Base-by-base conservation (phyloP, 1,140 invertebrate species). In the Leptinotarsa undecemlineata region DNA sequence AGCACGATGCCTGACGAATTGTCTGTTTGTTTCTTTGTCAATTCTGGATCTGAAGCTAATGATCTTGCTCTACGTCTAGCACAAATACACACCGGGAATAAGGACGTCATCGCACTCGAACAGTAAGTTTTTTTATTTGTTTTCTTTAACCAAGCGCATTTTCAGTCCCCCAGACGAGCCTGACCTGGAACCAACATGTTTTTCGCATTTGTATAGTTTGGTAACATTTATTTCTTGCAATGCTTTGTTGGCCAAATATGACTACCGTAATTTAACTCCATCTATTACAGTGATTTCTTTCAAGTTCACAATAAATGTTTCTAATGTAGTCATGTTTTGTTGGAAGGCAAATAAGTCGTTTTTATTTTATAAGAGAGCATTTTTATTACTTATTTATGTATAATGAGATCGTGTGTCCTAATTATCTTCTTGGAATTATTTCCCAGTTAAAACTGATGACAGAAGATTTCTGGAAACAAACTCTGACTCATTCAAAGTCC, bases 31-130 rank as follows among this genome's bases (percentile, higher is more conserved):
- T 99, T 95, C 87, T 95, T 99, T 80, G 96, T 98, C 19, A 99
- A 99, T 86, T 99, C 98, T 3, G 98, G 97, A n/a, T 99, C 97
- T 42, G 98, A 99, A 88, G 97, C 98, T 3, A 99, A 99, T 87
- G 98, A 99, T 87, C 87, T 99, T 77, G 98, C 98, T 0, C 84
- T 99, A 6, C 90, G 97, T 64, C 87, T 99, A 62, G 96, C 97
- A 1, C 89, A 93, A 73, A 91, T 95, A 63, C 93, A 98, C 83
- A 99, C 97, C 3, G 92, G 93, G 76, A 90, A 93, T 67, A 91
- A 92, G 79, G 97, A 99, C 83, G 90, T 98, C 51, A 95, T 99
- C 79, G 93, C 95, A 0, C 84, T 99, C 17, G 97, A 99, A 84
- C 96, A 98, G 98, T 99, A 91, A 96, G 96, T 92, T 71, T 14